phyloP scores from a whole-genome alignment of 2,888 invertebrate genomes.

The Metallyticus violacea region DNA sequence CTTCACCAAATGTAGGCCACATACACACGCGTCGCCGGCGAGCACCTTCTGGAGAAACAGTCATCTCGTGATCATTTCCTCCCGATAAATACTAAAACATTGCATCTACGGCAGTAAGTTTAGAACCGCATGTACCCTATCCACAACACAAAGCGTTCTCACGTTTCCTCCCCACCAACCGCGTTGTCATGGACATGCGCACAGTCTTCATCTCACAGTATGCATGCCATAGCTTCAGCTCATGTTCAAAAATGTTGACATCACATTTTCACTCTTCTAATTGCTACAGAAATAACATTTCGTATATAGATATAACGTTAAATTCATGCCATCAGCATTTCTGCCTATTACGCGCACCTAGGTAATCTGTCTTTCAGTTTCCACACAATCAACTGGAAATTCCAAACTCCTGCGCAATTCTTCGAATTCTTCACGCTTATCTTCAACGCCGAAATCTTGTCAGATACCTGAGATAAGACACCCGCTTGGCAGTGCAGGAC shows the following conservation, averaged over 20 bases:
- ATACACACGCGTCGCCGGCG: not conserved
- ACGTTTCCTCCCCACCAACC: not conserved
- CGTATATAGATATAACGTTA: no score
- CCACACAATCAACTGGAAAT: not conserved
- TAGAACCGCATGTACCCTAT: no score
- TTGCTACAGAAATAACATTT: no score
- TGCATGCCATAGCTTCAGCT: not conserved
- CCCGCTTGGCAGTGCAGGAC: not conserved
- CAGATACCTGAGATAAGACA: not conserved
- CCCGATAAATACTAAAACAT: not conserved
- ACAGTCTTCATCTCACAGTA: not conserved
- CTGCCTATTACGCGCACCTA: no score
- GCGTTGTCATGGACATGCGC: not conserved
- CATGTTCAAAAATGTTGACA: no score
- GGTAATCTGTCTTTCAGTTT: no score
- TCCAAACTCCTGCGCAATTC: not conserved
- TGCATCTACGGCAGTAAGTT: not conserved
- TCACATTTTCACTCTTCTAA: no score
- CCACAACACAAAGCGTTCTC: not conserved
- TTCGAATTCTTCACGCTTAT: not conserved
- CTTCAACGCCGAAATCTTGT: no score
- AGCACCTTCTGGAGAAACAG: not conserved
- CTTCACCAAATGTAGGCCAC: not conserved
- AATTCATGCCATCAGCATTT: no score
- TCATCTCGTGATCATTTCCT: not conserved